Conservation (phyloP, 2,113 vertebrate species). For the Mustela nigripes region DNA sequence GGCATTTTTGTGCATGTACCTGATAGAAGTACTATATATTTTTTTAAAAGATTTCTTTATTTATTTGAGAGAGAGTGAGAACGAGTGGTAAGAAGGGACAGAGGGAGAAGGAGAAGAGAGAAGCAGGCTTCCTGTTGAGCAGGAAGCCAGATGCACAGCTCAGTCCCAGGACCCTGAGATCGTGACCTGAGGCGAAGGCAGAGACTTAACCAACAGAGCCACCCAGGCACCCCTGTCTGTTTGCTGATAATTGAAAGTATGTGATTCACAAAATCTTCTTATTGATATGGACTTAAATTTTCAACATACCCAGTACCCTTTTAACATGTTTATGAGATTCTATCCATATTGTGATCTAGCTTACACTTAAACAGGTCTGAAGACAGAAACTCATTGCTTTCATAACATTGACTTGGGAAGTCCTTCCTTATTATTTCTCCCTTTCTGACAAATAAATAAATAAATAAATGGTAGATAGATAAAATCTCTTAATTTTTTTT, state of each 20-base stretch:
- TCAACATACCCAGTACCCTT: background rate
- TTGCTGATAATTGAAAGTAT: background rate
- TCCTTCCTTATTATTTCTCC: background rate
- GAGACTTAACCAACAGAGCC: too few relatives aligned
- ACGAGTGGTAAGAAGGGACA: too few relatives aligned
- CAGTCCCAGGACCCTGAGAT: too few relatives aligned
- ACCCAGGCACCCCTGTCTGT: background rate
- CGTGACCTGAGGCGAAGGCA: background rate
- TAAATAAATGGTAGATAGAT: too few relatives aligned
- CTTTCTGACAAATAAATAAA: too few relatives aligned
- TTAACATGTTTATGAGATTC: background rate
- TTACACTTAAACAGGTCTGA: background rate
- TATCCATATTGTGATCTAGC: background rate
- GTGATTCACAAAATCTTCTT: background rate
- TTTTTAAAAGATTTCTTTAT: background rate
- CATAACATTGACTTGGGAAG: background rate
- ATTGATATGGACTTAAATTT: background rate
- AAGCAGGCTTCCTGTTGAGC: background rate
- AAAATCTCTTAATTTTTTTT: too few relatives aligned
- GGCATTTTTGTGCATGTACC: background rate
- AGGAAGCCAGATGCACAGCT: background rate
- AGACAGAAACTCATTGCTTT: background rate
- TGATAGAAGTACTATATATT: background rate
- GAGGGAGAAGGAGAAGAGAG: too few relatives aligned
- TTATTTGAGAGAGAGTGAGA: too few relatives aligned